Base-by-base conservation (phyloP, 2,888 invertebrate species). In the Graphium colonna region DNA sequence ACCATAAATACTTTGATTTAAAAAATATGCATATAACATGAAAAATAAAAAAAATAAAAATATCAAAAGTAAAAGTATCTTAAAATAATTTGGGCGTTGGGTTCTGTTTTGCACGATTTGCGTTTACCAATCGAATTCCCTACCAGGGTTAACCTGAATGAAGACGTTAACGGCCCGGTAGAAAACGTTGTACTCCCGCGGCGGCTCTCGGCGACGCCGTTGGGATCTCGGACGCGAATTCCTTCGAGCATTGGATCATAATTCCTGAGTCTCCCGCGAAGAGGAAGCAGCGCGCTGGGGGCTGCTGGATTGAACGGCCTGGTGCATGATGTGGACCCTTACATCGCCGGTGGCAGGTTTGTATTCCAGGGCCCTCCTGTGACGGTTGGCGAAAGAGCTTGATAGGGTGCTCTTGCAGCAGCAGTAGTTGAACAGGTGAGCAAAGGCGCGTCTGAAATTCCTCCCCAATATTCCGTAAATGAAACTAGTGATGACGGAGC, bases 371-470 rank as follows among this genome's bases (percentile, higher is more conserved):
- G 56, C 55, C 49, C 88, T 77, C 31, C 94, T 77, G 51, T 92
- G 91, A 39, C 94, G 89, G 55, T 92, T 79, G 4, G 92, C 91
- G 62, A 93, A 93, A 1, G 94, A 91, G 17, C 93, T 92, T 3
- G 94, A 93, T 0, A 80, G 18, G 1, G 65, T 63, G 7, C 93
- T 94, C 75, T 95, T 95, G 80, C 95, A 95, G 72, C 93, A 95
- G 69, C 95, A 95, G 68, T 95, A 96, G 68, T 94, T 93, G 70
- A 95, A 95, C 7, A 95, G 81, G 68, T 93, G 93, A 10, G 92
- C 85, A 72, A 94, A 95, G 4, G 95, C 94, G 55, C 91, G 91
- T 33, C 95, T 90, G 69, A 95, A 95, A 69, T 92, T 92, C 7
- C 89, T 83, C 68, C 94, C 93, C n/a, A 92, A 79, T 3, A 91